Base-by-base conservation (phyloP, 2,888 invertebrate genomes). In the Acleris emargana region DNA sequence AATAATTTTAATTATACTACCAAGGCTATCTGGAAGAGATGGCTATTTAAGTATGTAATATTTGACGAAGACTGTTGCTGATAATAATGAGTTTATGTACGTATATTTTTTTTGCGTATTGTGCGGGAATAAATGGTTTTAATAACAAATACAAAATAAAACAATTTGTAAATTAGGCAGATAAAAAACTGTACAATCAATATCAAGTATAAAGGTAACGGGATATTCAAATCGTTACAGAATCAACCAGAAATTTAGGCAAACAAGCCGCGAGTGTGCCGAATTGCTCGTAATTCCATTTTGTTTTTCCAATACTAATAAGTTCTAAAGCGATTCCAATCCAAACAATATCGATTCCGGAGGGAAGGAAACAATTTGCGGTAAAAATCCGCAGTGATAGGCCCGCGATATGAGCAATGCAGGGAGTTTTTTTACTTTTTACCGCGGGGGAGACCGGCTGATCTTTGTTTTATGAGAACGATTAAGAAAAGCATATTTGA, bases 391-490 rank as follows among this genome's bases (percentile, higher is more conserved):
- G 74, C 81, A 80, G 81, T 84, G 87, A 87, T 84, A 84, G 83
- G 80, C 82, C 80, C 69, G 72, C 85, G 83, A 87, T 88, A 88
- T 89, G 91, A 89, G 89, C 64, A 64, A 54, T 62, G 61, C 89
- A 88, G 84, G 84, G 71, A 81, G 76, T 75, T 82, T 85, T 88
- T 89, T 87, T 83, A 77, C 78, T 82, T 82, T 80, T 81, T 81
- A 77, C 78, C 79, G 76, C 87, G 76, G 82, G 89, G 91, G 91
- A 86, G 90, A 84, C 83, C 81, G 81, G 81, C 85, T 91, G 91
- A 91, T 91, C 92, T 92, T 91, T 92, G 92, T 92, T 92, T 92
- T 92, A 92, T 90, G 92, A 91, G 92, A 91, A 91, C 92, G 92
- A 92, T 92, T 92, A 92, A 92, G 92, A 92, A 92, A 92, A 91